Evolutionary conservation across 1,140 invertebrate genomes (phyloP).

Genomic region (Chrysoperla carnea): DNA sequence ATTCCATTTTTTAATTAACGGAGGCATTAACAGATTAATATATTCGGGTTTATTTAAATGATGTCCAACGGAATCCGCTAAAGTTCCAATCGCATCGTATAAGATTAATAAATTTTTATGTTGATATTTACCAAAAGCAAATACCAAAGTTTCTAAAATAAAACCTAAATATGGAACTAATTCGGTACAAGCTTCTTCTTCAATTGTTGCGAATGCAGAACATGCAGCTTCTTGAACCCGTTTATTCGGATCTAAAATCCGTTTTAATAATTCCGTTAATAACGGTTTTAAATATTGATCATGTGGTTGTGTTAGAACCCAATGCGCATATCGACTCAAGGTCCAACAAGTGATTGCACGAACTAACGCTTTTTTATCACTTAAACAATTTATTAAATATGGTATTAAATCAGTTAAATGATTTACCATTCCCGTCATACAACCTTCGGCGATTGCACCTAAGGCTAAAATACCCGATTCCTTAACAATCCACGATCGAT

Average conservation of each 20-base stretch:
- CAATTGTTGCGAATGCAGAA: constrained; percentile 95
- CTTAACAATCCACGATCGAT: constrained; percentile 92
- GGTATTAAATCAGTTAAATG: constrained; percentile 93
- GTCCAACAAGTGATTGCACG: constrained; percentile 99
- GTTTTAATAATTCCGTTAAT: constrained; percentile 88
- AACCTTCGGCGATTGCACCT: constrained; percentile 98
- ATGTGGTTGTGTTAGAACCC: constrained; percentile 91
- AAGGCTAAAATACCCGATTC: constrained; percentile 65
- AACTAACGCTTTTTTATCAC: constrained; percentile 91
- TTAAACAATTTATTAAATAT: constrained; percentile 82
- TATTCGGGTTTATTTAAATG: constrained; percentile 95
- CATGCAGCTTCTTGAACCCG: constrained; percentile 98
- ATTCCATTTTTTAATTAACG: constrained; percentile 97
- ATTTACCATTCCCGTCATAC: constrained; percentile 92
- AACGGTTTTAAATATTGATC: constrained; percentile 85
- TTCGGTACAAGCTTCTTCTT: constrained; percentile 97
- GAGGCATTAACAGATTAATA: constrained; percentile 93
- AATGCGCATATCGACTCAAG: constrained; percentile 90
- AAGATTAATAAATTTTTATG: constrained; percentile 97
- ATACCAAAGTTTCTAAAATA: constrained; percentile 94
- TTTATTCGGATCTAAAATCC: constrained; percentile 95
- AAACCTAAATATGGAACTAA: constrained; percentile 93
- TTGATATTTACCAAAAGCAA: constrained; percentile 90
- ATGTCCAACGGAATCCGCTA: constrained; percentile 94
- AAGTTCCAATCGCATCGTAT: constrained; percentile 96